Evolutionary conservation across 2,797 vertebrate genomes (phyloP).

Genomic region (Coregonus ussuriensis): DNA sequence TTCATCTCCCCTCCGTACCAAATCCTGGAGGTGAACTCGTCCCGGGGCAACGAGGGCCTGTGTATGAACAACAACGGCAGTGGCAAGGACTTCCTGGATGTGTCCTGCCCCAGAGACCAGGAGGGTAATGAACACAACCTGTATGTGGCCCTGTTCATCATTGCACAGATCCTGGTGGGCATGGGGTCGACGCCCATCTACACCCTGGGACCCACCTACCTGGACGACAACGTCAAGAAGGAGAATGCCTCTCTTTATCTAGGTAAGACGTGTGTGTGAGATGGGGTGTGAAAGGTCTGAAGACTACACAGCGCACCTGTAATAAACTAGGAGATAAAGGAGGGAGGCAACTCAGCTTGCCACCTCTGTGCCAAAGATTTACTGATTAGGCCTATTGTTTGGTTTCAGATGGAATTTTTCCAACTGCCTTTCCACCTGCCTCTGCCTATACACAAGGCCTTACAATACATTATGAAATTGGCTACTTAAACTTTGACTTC

Average conservation of each 20-base stretch:
- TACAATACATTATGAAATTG: not conserved
- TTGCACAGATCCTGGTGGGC: conserved; percentile 94
- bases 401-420: not conserved
- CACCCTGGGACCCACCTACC: conserved; percentile 95
- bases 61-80: conserved; percentile 80
- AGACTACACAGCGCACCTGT: no score
- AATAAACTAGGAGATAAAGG: no score
- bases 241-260: conserved; percentile 97
- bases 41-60: conserved; percentile 84
- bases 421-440: not conserved
- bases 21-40: conserved; percentile 90
- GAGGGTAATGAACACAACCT: conserved; percentile 90
- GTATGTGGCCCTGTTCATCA: conserved; percentile 92
- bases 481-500: not conserved
- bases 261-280: conserved; percentile 76
- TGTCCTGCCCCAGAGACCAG: conserved; percentile 81
- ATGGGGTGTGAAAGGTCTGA: no score
- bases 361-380: no score
- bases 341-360: no score
- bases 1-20: conserved; percentile 96
- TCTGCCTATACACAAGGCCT: not conserved
- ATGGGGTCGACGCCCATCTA: conserved; percentile 99
- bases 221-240: conserved; percentile 98
- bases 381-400: no score
- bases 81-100: conserved; percentile 71